phyloP scores from a whole-genome alignment of 2,888 invertebrate species.

The Hoplodrina blanda region DNA sequence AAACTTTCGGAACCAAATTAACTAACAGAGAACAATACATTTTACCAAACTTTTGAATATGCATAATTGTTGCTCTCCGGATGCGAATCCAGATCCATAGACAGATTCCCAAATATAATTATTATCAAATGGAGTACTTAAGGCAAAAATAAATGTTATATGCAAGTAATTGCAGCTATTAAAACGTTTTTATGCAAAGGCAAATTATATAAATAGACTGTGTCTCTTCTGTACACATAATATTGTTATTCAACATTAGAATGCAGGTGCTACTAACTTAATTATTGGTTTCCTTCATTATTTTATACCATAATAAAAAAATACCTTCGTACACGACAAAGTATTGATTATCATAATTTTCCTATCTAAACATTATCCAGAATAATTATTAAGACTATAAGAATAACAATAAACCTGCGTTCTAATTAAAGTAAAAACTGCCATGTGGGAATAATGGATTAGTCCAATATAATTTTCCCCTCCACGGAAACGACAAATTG shows the following conservation, averaged over 20 bases:
- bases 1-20: constrained; percentile 24
- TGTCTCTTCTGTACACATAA: constrained; percentile 8
- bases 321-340: neutral
- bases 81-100: neutral
- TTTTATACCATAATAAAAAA: constrained; percentile 30
- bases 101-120: neutral
- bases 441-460: neutral
- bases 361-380: constrained; percentile 23
- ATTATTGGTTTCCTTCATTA: constrained; percentile 43
- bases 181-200: neutral
- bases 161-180: neutral
- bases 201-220: constrained; percentile 11
- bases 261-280: constrained; percentile 52
- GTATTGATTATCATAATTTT: constrained; percentile 37
- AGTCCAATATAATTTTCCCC: neutral
- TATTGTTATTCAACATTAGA: constrained; percentile 22
- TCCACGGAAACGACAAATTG: neutral
- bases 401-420: constrained; percentile 22
- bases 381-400: constrained; percentile 8
- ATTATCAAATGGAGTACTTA: neutral
- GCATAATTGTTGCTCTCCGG: no score
- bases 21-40: constrained; percentile 13
- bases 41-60: no score
- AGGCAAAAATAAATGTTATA: neutral
- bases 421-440: constrained; percentile 1